These are phyloP conservation scores for Trochalopteron elliotii DNA, from an alignment of 2,113 vertebrate genomes.

Conservation along the genomic window DNA sequence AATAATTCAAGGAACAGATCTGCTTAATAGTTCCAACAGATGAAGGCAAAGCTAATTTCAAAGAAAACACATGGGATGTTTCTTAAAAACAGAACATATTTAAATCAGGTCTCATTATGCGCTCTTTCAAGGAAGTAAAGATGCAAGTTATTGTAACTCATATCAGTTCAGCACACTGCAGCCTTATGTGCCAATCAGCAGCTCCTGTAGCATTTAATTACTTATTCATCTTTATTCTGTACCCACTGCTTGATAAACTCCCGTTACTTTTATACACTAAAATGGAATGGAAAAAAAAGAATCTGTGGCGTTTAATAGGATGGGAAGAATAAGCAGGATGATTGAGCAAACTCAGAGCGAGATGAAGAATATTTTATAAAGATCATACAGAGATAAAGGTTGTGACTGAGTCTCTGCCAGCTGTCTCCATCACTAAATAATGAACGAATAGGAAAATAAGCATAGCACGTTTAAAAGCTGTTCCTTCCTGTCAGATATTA, in stretches of 20 bases:
- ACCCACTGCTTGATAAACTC: not conserved
- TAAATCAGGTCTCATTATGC: conserved; percentile 50
- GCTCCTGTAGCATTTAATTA: conserved; percentile 27
- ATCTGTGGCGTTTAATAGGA: not conserved
- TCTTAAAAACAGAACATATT: conserved; percentile 39
- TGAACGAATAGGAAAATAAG: not conserved
- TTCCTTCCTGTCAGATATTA: not conserved
- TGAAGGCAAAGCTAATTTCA: conserved; percentile 52
- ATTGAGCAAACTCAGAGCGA: not conserved
- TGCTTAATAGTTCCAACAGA: conserved; percentile 9
- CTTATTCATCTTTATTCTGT: not conserved
- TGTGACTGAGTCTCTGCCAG: not conserved
- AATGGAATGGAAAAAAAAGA: not conserved
- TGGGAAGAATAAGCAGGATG: not conserved
- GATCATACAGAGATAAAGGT: not conserved
- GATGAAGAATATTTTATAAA: not conserved
- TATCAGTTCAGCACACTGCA: not conserved
- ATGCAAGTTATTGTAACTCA: not conserved
- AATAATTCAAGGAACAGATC: not conserved
- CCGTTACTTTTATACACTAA: not conserved
- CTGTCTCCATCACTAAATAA: not conserved
- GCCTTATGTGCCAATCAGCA: conserved; percentile 12
- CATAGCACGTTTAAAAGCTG: not conserved
- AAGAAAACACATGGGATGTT: conserved; percentile 30
- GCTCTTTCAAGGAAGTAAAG: conserved; percentile 41